Base-by-base conservation (phyloP, 2,113 vertebrate genomes). In the Menura novaehollandiae region DNA sequence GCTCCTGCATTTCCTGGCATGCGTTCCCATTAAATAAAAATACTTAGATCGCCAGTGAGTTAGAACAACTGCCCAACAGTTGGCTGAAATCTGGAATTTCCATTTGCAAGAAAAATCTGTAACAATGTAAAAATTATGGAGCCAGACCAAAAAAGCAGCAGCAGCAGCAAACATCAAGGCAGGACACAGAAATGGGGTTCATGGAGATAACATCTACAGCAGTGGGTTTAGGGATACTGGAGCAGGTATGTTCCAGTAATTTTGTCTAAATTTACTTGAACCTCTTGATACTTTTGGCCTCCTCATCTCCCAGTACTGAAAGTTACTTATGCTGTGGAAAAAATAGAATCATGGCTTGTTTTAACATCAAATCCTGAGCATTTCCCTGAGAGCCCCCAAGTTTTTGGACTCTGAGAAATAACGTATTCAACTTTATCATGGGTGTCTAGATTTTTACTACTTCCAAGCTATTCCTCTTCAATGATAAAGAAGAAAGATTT, bases 1-100 rank as follows among this genome's bases (percentile, higher is more conserved):
- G 60, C 4, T 41, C 37, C 92, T 43, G 83, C 86, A 37, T 91
- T 96, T 95, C 91, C 93, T 89, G 80, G 67, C 86, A 91, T 68
- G 83, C 4, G 18, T 71, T 68, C 67, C 72, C 76, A 18, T 26
- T 72, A 77, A 91, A 84, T 79, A 52, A 69, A 91, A 89, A 28
- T 21, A 20, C 64, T 66, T 13, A 0, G 41, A 14, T 32, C 41
- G 43, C 37, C 69, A 87, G 77, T 1, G 93, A 58, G 44, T 47
- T 9, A 24, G 43, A 75, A 56, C 20, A 71, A 69, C 58, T 51
- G 52, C 68, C 55, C 7, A 1, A 17, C 5, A 74, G 71, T 67
- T 53, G 74, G 60, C 39, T 73, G 66, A 19, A 73, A 69, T 77
- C 81, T 67, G 94, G 26, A 39, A 71, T 75, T 89, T 84, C 86